Percentiles rank a stretch among this genome's conserved stretches.
These are phyloP conservation scores for Melopsittacus undulatus DNA, from an alignment of 2,797 vertebrate species.

Conservation along the genomic window DNA sequence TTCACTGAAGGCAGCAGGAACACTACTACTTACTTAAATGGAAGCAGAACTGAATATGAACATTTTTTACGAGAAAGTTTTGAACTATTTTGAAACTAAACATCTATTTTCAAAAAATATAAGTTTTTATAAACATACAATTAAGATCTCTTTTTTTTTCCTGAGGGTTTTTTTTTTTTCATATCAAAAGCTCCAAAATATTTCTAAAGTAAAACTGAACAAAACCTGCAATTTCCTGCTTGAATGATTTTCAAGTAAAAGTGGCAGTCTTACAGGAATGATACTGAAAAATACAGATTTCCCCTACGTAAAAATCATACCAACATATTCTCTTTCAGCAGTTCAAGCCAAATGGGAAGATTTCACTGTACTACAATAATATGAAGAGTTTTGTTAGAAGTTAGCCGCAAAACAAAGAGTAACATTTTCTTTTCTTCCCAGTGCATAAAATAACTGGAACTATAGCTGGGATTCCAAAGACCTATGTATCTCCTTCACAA, in stretches of 20 bases:
- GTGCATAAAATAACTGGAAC: background rate
- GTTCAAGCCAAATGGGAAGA: background rate
- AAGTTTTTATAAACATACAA: background rate
- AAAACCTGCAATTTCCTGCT: background rate
- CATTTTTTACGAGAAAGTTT: background rate
- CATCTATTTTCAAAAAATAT: background rate
- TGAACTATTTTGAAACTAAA: background rate
- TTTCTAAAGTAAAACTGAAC: background rate
- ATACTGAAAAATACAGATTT: background rate
- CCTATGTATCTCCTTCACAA: background rate
- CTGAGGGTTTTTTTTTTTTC: background rate
- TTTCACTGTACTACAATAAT: background rate
- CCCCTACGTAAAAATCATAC: background rate
- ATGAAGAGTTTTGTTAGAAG: background rate
- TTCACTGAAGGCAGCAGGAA: background rate
- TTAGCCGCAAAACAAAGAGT: background rate
- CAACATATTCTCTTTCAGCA: background rate
- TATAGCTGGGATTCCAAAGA: background rate
- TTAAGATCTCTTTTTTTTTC: background rate
- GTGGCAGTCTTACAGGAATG: background rate
- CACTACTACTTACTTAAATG: background rate
- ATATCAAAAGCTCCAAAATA: background rate
- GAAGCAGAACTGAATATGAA: background rate
- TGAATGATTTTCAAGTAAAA: background rate
- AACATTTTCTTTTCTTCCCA: background rate